A percentile compares a stretch with the other conserved stretches of the same genome.
Conservation (phyloP, 2,113 vertebrate species). For the Chelonoidis abingdonii region DNA sequence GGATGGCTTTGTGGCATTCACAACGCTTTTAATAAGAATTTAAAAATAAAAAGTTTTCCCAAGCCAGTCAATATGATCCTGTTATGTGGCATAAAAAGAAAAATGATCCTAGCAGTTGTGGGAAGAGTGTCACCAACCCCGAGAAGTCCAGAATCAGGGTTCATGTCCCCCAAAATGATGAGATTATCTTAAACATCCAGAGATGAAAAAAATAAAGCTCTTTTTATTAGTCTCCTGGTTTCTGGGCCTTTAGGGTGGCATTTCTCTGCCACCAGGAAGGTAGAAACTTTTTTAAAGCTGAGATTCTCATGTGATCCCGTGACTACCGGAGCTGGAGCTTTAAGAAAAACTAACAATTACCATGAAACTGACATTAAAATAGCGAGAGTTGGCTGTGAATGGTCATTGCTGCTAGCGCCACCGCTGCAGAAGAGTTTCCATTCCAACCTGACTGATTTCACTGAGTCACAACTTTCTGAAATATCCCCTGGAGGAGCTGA, state of each 20-base stretch:
- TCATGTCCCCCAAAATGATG: background rate
- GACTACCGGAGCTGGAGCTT: fast-evolving
- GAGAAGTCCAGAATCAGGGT: background rate
- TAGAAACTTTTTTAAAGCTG: background rate
- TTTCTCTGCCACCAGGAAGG: background rate
- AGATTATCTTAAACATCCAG: fast-evolving
- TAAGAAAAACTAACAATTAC: background rate
- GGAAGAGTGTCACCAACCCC: background rate
- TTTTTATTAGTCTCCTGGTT: background rate
- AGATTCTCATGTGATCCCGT: fast-evolving
- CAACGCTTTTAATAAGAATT: background rate
- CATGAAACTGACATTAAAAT: background rate
- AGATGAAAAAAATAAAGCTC: fast-evolving
- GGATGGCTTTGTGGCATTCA: background rate
- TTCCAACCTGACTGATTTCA: background rate
- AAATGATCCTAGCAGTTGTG: background rate
- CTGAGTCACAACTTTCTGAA: background rate
- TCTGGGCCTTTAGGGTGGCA: background rate
- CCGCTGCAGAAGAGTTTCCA: background rate
- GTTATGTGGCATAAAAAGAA: conserved; percentile 18
- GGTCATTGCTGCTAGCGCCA: background rate
- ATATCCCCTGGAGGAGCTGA: background rate
- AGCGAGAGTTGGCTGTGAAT: background rate
- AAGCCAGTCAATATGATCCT: conserved; percentile 53
- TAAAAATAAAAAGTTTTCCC: conserved; percentile 12